phyloP scores from a whole-genome alignment of 1,140 invertebrate species.

The Solenopsis invicta region DNA sequence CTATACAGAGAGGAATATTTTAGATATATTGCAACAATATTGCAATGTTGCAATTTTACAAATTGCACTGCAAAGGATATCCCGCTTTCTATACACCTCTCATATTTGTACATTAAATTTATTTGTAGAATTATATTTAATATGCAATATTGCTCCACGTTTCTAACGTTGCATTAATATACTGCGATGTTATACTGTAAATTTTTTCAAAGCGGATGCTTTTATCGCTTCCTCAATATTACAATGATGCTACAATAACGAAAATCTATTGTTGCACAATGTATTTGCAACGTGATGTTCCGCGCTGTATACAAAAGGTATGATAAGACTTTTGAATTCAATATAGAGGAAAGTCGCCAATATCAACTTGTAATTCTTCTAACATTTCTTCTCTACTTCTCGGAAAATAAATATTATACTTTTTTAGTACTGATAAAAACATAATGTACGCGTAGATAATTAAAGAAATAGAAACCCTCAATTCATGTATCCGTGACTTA shows the following conservation, averaged over 20 bases:
- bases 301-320: neutral
- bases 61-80: neutral
- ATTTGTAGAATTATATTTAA: neutral
- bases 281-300: conserved; percentile 8
- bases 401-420: too few species aligned
- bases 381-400: too few species aligned
- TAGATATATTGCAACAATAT: neutral
- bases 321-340: neutral
- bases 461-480: too few species aligned
- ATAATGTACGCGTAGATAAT: too few species aligned
- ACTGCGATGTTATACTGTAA: neutral
- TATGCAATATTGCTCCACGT: neutral
- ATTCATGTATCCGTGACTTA: too few species aligned
- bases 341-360: too few species aligned
- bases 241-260: neutral
- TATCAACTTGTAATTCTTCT: too few species aligned
- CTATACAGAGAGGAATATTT: neutral
- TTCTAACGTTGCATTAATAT: neutral
- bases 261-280: neutral
- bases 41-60: conserved; percentile 9
- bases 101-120: neutral
- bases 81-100: neutral
- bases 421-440: too few species aligned
- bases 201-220: neutral
- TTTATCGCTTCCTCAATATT: neutral